Conservation (phyloP, 2,888 invertebrate species). For the Agrotis ipsilon region DNA sequence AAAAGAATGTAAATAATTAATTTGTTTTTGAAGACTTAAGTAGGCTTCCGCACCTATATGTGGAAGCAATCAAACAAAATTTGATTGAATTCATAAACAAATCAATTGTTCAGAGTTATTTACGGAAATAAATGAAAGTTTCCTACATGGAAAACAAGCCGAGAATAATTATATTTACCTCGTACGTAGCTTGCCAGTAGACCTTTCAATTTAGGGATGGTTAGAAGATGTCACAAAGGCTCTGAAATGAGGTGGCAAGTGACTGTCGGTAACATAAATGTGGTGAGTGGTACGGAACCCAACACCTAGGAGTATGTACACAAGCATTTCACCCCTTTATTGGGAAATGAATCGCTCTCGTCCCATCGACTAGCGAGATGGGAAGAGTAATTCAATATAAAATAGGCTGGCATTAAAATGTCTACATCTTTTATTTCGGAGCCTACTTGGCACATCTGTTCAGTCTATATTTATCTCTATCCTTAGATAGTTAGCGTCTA, state of each 20-base stretch:
- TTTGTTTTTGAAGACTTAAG: background rate
- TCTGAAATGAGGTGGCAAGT: conserved; percentile 22
- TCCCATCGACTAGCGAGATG: conserved; percentile 62
- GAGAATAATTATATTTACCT: conserved; percentile 1
- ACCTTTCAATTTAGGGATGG: conserved; percentile 12
- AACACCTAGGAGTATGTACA: conserved; percentile 46
- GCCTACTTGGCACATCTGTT: conserved; percentile 38
- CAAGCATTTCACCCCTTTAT: conserved; percentile 65
- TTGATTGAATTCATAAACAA: background rate
- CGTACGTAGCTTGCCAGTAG: conserved; percentile 10
- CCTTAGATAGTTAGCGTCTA: conserved; percentile 3
- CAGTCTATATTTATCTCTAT: conserved; percentile 24
- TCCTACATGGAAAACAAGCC: background rate
- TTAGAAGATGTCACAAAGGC: conserved; percentile 33
- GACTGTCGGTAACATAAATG: conserved; percentile 35
- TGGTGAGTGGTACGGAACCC: conserved; percentile 56
- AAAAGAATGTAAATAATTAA: background rate
- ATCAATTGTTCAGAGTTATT: background rate
- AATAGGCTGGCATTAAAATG: conserved; percentile 61
- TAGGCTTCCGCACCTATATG: background rate
- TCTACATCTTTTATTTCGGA: conserved; percentile 58
- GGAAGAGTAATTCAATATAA: conserved; percentile 70
- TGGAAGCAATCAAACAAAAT: background rate
- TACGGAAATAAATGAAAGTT: background rate
- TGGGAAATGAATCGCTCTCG: conserved; percentile 62